Conservation (phyloP, 53 echinoderm and acorn worm genomes). For the Pentamera pediparva region DNA sequence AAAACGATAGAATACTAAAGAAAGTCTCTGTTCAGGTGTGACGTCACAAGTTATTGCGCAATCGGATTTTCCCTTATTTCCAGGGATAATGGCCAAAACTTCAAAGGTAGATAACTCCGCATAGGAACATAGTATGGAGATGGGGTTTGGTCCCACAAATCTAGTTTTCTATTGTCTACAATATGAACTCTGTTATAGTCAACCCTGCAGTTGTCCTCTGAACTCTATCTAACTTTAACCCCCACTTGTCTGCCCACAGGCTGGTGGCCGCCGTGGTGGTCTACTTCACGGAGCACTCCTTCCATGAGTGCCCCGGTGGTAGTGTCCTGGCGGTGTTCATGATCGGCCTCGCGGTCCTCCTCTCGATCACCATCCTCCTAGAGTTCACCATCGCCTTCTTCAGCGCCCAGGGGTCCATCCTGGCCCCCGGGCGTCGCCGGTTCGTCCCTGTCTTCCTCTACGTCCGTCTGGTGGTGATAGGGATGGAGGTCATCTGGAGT, state of each 20-base stretch:
- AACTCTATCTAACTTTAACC: not conserved
- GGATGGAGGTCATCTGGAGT: conserved; percentile 77
- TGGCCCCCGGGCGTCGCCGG: conserved; percentile 48
- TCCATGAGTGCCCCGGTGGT: conserved; percentile 53
- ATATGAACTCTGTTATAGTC: not conserved
- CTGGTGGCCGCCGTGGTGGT: conserved; percentile 59
- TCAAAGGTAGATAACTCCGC: too few species aligned
- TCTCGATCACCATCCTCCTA: conserved; percentile 61
- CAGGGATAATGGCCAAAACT: too few species aligned
- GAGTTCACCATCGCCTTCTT: conserved; percentile 61
- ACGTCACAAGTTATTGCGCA: too few species aligned
- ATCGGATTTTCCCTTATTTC: too few species aligned
- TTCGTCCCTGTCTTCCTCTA: conserved; percentile 71
- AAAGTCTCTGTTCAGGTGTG: too few species aligned
- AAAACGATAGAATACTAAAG: too few species aligned
- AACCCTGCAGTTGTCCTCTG: not conserved
- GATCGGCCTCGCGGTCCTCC: conserved; percentile 61
- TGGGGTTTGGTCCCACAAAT: too few species aligned
- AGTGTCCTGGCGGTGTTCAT: conserved; percentile 64
- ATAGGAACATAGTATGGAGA: too few species aligned
- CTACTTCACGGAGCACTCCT: conserved; percentile 50
- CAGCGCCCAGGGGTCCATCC: conserved; percentile 83
- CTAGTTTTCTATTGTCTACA: too few species aligned
- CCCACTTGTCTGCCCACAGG: conserved; percentile 36
- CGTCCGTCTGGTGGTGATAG: conserved; percentile 65